Evolutionary conservation across 2,113 vertebrate genomes (phyloP).

Genomic region (Nothoprocta pentlandii): DNA sequence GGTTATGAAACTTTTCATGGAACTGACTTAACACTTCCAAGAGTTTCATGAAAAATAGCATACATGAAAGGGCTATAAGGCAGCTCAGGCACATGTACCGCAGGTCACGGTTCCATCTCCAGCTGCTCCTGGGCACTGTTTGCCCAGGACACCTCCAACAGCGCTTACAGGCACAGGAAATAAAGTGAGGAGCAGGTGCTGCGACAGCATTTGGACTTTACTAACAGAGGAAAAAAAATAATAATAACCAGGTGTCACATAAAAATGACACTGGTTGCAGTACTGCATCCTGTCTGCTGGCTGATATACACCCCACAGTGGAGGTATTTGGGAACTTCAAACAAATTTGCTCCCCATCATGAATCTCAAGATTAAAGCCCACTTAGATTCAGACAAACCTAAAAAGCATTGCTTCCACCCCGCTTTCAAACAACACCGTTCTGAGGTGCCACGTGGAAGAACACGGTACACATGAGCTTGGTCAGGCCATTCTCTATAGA

Average conservation of each 20-base stretch:
- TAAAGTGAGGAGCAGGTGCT: background rate
- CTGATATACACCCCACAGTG: background rate
- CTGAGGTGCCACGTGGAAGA: background rate
- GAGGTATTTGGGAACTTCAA: background rate
- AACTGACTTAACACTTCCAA: background rate
- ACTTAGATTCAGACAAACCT: background rate
- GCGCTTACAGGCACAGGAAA: background rate
- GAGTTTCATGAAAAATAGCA: background rate
- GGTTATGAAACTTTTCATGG: background rate
- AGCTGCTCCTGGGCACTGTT: accelerated
- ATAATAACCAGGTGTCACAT: accelerated
- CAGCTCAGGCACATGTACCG: background rate
- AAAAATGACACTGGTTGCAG: background rate
- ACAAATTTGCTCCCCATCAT: background rate
- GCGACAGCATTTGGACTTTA: background rate
- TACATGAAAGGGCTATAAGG: background rate
- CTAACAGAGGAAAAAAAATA: background rate
- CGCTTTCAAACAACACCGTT: background rate
- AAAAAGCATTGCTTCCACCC: background rate
- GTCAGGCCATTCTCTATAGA: background rate
- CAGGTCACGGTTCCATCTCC: background rate
- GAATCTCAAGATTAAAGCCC: background rate
- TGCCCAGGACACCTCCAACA: background rate
- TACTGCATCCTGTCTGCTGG: background rate
- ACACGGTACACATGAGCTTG: accelerated